Conservation (phyloP, 2,113 vertebrate species). For the Varanus komodoensis region DNA sequence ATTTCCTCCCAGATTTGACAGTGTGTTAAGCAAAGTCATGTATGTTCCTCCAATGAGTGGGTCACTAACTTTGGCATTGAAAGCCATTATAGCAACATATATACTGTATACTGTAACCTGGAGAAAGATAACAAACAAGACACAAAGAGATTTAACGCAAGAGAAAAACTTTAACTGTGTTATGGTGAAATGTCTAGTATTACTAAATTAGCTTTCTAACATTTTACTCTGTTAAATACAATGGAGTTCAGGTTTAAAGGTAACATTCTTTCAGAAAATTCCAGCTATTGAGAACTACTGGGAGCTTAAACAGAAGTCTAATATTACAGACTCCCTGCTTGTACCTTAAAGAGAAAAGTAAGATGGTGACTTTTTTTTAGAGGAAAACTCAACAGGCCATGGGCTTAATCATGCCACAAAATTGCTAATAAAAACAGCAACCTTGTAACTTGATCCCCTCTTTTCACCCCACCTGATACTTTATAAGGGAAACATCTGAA, state of each 20-base stretch:
- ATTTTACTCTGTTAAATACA: not conserved
- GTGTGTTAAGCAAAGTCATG: constrained; percentile 96
- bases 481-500: not conserved
- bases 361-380: not conserved
- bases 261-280: too few relatives aligned
- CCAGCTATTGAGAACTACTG: not conserved
- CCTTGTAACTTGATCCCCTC: not conserved
- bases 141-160: not conserved
- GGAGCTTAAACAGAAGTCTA: not conserved
- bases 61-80: constrained; percentile 97
- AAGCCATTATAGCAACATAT: constrained; percentile 98
- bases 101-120: constrained; percentile 96
- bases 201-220: not conserved
- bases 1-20: constrained; percentile 95
- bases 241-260: not conserved
- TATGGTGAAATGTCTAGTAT: not conserved
- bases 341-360: not conserved
- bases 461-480: not conserved
- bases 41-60: constrained; percentile 97
- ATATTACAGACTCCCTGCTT: not conserved
- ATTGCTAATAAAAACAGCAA: not conserved
- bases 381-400: not conserved
- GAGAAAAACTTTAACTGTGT: not conserved
- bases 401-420: not conserved
- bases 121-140: constrained; percentile 6